Evolutionary conservation across 2,888 invertebrate species (phyloP).

Genomic region (Lepeophtheirus nordmannii): DNA sequence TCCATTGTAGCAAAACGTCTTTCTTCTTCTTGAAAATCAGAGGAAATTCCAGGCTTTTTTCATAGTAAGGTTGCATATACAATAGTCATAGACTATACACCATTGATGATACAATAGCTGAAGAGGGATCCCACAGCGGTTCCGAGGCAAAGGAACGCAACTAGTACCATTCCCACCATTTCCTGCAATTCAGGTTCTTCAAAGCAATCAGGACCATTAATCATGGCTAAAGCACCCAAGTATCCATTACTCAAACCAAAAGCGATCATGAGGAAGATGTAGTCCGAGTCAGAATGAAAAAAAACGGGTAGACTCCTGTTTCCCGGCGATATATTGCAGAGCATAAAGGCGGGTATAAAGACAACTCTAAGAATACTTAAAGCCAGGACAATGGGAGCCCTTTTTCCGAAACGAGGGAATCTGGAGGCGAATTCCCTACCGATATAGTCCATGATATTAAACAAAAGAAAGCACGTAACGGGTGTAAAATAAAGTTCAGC

Average conservation of each 20-base stretch:
- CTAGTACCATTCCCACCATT: slow-evolving; percentile 11
- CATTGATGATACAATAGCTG: slow-evolving; percentile 18
- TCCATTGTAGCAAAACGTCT: no score
- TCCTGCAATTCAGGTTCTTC: slow-evolving; percentile 12
- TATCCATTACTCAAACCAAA: slow-evolving; percentile 22
- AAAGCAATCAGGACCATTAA: slow-evolving; percentile 17
- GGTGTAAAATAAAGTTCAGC: slow-evolving; percentile 35
- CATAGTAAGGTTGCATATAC: no score
- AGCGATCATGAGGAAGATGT: slow-evolving; percentile 14
- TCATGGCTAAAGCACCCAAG: slow-evolving; percentile 18
- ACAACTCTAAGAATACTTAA: slow-evolving; percentile 29
- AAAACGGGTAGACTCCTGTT: slow-evolving; percentile 29
- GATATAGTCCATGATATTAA: slow-evolving; percentile 35
- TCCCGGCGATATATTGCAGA: slow-evolving; percentile 32
- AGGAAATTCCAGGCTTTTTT: no score
- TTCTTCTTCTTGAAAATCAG: no score
- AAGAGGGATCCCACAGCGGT: slow-evolving; percentile 16
- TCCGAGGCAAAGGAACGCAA: slow-evolving; percentile 13
- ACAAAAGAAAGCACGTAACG: slow-evolving; percentile 36
- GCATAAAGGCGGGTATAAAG: slow-evolving; percentile 35
- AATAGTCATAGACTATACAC: not conserved
- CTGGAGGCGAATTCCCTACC: slow-evolving; percentile 33
- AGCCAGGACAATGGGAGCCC: slow-evolving; percentile 12
- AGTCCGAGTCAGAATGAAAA: slow-evolving; percentile 32
- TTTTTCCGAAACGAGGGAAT: not conserved